Evolutionary conservation across 2,797 vertebrate genomes (phyloP).

Genomic region (Salarias fasciatus): DNA sequence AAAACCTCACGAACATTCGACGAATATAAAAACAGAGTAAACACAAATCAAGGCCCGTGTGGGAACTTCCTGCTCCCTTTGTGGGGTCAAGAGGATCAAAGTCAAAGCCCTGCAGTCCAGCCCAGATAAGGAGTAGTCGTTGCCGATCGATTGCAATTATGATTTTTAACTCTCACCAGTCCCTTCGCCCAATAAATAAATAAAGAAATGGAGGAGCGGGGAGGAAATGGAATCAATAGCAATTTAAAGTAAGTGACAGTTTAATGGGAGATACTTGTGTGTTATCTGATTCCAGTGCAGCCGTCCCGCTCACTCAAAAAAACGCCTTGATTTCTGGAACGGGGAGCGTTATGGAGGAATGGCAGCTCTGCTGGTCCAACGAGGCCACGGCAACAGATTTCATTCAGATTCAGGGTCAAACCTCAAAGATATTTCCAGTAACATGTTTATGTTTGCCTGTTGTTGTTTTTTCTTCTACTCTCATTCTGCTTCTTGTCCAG

Average conservation of each 20-base stretch:
- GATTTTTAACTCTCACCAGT: slow-evolving; percentile 22
- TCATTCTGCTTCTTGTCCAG: accelerated
- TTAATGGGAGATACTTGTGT: slow-evolving; percentile 1
- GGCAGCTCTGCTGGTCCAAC: slow-evolving; percentile 1
- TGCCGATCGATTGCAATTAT: slow-evolving; percentile 31
- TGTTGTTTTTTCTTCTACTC: neutral
- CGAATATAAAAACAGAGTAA: no score
- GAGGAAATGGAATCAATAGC: slow-evolving; percentile 34
- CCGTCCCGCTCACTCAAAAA: neutral
- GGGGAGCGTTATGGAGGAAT: slow-evolving; percentile 7
- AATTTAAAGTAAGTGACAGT: slow-evolving; percentile 18
- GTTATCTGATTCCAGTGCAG: slow-evolving; percentile 29
- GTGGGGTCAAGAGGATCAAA: slow-evolving; percentile 26
- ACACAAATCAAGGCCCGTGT: neutral
- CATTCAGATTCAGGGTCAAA: slow-evolving; percentile 22
- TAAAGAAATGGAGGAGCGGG: neutral
- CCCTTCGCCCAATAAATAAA: neutral
- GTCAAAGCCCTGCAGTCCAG: slow-evolving; percentile 31
- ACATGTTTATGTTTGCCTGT: neutral
- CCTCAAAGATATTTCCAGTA: slow-evolving; percentile 42
- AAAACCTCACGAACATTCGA: no score
- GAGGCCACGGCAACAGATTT: slow-evolving; percentile 5
- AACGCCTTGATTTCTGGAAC: neutral
- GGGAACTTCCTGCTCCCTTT: neutral
- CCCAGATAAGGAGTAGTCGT: slow-evolving; percentile 16